Evolutionary conservation across 2,888 invertebrate species (phyloP).

Genomic region (Deilephila elpenor): DNA sequence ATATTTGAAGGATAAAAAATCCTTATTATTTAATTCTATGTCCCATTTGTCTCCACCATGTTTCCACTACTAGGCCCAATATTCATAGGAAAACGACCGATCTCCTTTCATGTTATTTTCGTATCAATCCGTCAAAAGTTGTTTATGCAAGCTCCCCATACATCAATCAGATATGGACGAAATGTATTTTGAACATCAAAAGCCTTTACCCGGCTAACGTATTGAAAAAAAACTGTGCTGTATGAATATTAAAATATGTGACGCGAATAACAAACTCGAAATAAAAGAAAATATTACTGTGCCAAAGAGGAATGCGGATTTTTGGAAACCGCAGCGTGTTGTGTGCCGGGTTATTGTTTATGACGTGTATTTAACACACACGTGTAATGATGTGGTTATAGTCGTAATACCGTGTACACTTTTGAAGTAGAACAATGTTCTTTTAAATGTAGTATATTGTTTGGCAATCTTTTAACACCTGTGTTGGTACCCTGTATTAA

Average conservation of each 20-base stretch:
- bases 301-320: not conserved
- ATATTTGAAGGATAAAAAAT: too few relatives aligned
- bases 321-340: not conserved
- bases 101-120: not conserved
- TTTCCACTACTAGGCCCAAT: too few relatives aligned
- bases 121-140: conserved; percentile 19
- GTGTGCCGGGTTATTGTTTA: not conserved
- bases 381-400: not conserved
- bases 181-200: conserved; percentile 17
- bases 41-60: too few relatives aligned
- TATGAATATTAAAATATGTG: not conserved
- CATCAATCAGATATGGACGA: conserved; percentile 11
- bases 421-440: too few relatives aligned
- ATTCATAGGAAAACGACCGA: too few relatives aligned
- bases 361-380: not conserved
- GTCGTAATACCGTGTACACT: too few relatives aligned
- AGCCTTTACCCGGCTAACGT: not conserved
- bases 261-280: conserved; percentile 5
- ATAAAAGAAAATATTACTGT: not conserved
- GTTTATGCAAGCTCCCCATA: not conserved
- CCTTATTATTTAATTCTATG: too few relatives aligned
- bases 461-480: too few relatives aligned
- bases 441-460: too few relatives aligned
- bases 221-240: not conserved
- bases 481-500: too few relatives aligned